phyloP scores from a whole-genome alignment of 2,113 vertebrate genomes.

The Macquaria australasica region DNA sequence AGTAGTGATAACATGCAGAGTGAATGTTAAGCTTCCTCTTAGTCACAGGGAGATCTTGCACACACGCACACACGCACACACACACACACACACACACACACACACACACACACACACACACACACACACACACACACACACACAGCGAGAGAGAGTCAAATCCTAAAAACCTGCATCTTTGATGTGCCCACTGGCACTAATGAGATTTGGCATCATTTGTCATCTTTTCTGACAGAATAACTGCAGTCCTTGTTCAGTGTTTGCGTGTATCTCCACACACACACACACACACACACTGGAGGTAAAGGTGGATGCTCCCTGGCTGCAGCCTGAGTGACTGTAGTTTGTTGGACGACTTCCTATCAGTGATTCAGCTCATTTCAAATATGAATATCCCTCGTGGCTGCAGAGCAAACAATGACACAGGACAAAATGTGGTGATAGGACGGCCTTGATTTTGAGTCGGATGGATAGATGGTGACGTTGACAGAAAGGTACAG shows the following conservation, averaged over 20 bases:
- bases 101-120: neutral
- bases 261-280: slow-evolving; percentile 8
- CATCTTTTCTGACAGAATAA: slow-evolving; percentile 49
- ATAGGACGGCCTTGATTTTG: neutral
- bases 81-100: slow-evolving; percentile 6
- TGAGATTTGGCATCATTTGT: slow-evolving; percentile 67
- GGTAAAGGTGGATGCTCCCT: slow-evolving; percentile 13
- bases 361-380: slow-evolving; percentile 52
- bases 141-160: slow-evolving; percentile 5
- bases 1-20: slow-evolving; percentile 55
- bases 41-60: slow-evolving; percentile 33
- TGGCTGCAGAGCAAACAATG: slow-evolving; percentile 28
- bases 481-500: neutral
- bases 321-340: slow-evolving; percentile 4
- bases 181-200: slow-evolving; percentile 56
- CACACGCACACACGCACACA: neutral
- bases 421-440: neutral
- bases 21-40: slow-evolving; percentile 62
- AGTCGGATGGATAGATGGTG: neutral
- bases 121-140: slow-evolving; percentile 17
- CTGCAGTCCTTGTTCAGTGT: slow-evolving; percentile 20
- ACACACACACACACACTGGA: neutral
- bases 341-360: slow-evolving; percentile 13
- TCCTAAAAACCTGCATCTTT: slow-evolving; percentile 59
- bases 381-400: slow-evolving; percentile 19